Evolutionary conservation across 2,113 vertebrate genomes (phyloP), one percentile per base, ranked within the genome.

Genomic region (Aegithalos caudatus): DNA sequence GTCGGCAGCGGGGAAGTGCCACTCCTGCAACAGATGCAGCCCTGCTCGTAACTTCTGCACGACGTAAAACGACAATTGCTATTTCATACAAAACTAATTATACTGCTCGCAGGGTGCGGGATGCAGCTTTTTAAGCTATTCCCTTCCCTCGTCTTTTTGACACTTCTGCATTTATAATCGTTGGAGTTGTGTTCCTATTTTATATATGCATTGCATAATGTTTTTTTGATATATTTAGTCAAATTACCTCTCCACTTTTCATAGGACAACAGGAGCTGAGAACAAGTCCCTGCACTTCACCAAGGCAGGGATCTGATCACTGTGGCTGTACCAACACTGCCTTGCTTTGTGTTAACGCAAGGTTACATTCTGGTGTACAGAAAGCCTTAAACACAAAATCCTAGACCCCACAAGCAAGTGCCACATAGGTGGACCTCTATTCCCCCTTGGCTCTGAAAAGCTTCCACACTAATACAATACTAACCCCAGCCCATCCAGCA

Each of bases 1-100:
- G 98, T 70, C 47, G 77, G 23, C 3, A 28, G 14, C 7, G 31
- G 17, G 88, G 83, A 97, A 97, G 33, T 53, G 81, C 61, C 37
- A 13, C 83, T 45, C 92, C 18, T 12, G 61, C 35, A 25, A n/a
- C 67, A 51, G 14, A 61, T 4, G 14, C 8, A 67, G 61, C 47
- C 58, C 56, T 2, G 77, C 67, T 77, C 74, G 8, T 9, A 60
- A 74, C 78, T 67, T 14, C 40, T 0, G 25, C 85, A 28, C 50
- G 2, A 44, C 11, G 64, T 10, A 64, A 88, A 83, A 57, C 4
- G n/a, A 70, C 58, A 48, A 77, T 9, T 24, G 71, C 47, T 37
- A 6, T 73, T 81, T 51, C 71, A 80, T 17, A 88, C 54, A 45
- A 73, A 90, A 85, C 44, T 70, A 61, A 80, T 72, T 29, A 25